Evolutionary conservation across 1,140 invertebrate species (phyloP).

Genomic region (Diprion similis): DNA sequence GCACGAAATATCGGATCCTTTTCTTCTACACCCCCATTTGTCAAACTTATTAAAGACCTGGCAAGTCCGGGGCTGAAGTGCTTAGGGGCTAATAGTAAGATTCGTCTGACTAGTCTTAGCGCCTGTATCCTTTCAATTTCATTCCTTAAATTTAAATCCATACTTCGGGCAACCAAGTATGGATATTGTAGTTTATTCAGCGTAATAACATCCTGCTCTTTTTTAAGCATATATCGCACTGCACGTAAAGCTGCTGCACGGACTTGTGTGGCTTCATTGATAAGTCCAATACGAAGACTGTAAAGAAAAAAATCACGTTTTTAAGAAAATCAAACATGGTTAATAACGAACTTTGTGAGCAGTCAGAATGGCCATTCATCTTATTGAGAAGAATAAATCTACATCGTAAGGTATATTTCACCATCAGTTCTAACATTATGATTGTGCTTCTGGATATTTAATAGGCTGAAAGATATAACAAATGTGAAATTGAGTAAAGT

Average conservation of each 20-base stretch:
- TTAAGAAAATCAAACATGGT: conserved; percentile 27
- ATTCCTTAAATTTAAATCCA: conserved; percentile 86
- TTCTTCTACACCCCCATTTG: conserved; percentile 79
- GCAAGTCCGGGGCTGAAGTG: conserved; percentile 71
- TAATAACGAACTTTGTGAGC: conserved; percentile 25
- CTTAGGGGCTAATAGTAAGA: conserved; percentile 71
- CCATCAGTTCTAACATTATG: no score
- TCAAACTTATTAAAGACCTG: conserved; percentile 81
- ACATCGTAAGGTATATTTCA: background rate
- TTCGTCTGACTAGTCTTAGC: conserved; percentile 79
- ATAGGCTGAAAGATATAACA: no score
- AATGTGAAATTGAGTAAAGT: background rate
- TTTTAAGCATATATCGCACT: conserved; percentile 82
- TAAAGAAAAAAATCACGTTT: conserved; percentile 45
- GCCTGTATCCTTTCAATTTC: conserved; percentile 91
- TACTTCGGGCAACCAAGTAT: conserved; percentile 79
- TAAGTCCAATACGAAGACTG: conserved; percentile 83
- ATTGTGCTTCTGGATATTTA: no score
- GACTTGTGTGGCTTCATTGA: conserved; percentile 88
- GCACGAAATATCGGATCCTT: conserved; percentile 81
- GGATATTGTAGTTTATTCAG: conserved; percentile 84
- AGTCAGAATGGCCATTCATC: conserved; percentile 22
- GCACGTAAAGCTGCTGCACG: conserved; percentile 86
- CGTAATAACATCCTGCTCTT: conserved; percentile 76
- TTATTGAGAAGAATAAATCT: background rate